These are phyloP conservation scores for Spizaetus ornatus DNA, from an alignment of 2,113 vertebrate genomes.

Conservation along the genomic window DNA sequence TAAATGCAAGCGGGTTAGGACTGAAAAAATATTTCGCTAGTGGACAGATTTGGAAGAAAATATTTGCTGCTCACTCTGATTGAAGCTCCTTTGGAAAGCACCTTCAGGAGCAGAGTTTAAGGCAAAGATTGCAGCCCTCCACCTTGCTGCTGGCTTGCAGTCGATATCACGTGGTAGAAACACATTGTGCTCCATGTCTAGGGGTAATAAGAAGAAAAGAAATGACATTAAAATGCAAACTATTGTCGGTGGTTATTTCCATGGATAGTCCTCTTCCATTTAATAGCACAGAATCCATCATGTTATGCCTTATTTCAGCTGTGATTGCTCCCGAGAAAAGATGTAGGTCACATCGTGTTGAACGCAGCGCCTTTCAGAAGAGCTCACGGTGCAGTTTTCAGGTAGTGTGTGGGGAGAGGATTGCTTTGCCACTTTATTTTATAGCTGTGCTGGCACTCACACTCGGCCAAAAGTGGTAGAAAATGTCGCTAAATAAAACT, in stretches of 20 bases:
- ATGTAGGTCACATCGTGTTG: not conserved
- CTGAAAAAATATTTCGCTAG: not conserved
- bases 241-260: not conserved
- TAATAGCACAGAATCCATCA: slow-evolving; percentile 22
- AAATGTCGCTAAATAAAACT: not conserved
- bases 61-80: not conserved
- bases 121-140: not conserved
- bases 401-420: not conserved
- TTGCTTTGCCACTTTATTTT: not conserved
- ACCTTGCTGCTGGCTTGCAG: not conserved
- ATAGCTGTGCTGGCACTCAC: not conserved
- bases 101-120: not conserved
- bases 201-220: not conserved
- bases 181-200: fast-evolving
- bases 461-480: not conserved
- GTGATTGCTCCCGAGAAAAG: slow-evolving; percentile 7
- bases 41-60: not conserved
- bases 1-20: not conserved
- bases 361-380: not conserved
- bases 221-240: not conserved
- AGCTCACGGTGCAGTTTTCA: not conserved
- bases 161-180: fast-evolving
- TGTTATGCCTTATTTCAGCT: slow-evolving; percentile 1
- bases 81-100: not conserved
- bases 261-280: not conserved